Evolutionary conservation across 2,888 invertebrate genomes (phyloP).

Genomic region (Oligia fasciuncula): DNA sequence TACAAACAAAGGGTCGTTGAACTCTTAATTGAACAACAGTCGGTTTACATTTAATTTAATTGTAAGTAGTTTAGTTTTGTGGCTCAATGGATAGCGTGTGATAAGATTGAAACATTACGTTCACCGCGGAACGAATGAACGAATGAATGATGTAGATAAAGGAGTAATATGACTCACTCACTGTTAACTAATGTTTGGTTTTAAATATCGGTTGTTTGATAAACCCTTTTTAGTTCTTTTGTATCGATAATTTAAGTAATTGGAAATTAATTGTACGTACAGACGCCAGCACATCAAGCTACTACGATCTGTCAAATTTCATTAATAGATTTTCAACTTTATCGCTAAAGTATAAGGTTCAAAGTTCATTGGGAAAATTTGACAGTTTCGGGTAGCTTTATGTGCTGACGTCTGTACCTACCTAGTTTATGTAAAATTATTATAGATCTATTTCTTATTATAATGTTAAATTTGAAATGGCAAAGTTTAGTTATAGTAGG

Average conservation of each 20-base stretch:
- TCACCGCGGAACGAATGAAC: conserved; percentile 31
- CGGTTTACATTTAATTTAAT: conserved; percentile 54
- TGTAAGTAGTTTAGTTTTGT: conserved; percentile 39
- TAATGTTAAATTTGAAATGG: background rate
- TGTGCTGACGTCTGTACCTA: no score
- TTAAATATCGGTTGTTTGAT: conserved; percentile 22
- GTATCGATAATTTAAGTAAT: background rate
- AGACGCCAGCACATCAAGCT: no score
- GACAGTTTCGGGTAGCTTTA: no score
- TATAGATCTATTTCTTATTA: background rate
- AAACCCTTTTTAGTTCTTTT: conserved; percentile 27
- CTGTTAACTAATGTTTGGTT: conserved; percentile 25
- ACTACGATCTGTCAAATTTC: no score
- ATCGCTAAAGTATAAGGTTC: no score
- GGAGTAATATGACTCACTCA: conserved; percentile 35
- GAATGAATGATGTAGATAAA: conserved; percentile 45
- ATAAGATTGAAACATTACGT: conserved; percentile 59
- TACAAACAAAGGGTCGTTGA: conserved; percentile 40
- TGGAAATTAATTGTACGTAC: background rate
- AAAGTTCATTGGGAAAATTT: no score
- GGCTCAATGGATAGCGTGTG: conserved; percentile 61
- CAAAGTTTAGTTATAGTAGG: background rate
- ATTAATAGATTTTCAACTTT: no score
- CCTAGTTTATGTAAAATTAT: background rate
- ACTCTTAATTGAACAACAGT: conserved; percentile 60